These are phyloP conservation scores for Sussaba pulchella DNA, from an alignment of 2,888 invertebrate genomes.

Conservation along the genomic window DNA sequence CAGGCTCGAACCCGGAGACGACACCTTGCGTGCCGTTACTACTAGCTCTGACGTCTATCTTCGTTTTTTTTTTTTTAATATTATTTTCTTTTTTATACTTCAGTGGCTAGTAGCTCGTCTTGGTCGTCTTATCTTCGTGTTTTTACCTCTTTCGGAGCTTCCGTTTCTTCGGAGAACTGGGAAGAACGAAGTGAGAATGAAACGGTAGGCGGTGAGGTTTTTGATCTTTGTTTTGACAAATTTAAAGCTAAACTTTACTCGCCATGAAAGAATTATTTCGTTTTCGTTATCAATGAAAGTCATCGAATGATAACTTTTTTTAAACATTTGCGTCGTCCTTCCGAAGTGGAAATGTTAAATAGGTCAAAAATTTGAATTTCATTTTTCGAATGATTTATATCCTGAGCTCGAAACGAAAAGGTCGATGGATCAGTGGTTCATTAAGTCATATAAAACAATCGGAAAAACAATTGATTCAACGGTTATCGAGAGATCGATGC, in stretches of 20 bases:
- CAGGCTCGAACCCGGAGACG: slow-evolving; percentile 7
- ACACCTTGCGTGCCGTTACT: slow-evolving; percentile 23
- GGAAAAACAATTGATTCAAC: too few relatives aligned
- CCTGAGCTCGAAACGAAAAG: too few relatives aligned
- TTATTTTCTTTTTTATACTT: too few relatives aligned
- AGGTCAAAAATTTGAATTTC: too few relatives aligned
- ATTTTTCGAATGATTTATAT: too few relatives aligned
- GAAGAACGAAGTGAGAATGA: not conserved
- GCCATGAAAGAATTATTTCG: too few relatives aligned
- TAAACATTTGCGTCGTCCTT: not conserved
- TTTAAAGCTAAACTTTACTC: not conserved
- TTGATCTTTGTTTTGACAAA: not conserved
- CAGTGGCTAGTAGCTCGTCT: not conserved
- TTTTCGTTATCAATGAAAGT: too few relatives aligned
- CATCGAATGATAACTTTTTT: not conserved
- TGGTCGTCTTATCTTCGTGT: slow-evolving; percentile 9
- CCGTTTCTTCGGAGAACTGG: not conserved
- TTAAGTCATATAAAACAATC: too few relatives aligned
- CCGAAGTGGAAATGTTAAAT: too few relatives aligned
- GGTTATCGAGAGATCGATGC: too few relatives aligned
- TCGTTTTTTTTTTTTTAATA: not conserved
- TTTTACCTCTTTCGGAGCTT: not conserved
- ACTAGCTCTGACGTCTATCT: not conserved
- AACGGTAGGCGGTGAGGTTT: not conserved
- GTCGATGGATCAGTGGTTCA: too few relatives aligned